Evolutionary conservation across 2,888 invertebrate genomes (phyloP).

Genomic region (Caenorhabditis afra): DNA sequence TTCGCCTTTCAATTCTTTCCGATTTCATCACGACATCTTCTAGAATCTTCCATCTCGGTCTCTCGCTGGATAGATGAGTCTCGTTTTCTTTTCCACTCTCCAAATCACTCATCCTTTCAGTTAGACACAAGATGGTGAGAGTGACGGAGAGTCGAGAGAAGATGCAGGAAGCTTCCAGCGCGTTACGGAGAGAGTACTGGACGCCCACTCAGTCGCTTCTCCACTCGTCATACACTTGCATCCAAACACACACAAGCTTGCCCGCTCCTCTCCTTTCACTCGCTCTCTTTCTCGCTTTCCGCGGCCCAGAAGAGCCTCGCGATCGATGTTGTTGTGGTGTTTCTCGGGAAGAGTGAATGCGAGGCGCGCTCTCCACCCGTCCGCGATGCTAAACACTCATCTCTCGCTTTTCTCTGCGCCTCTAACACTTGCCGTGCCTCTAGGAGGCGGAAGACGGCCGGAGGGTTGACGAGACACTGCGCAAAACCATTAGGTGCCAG

Average conservation of each 20-base stretch:
- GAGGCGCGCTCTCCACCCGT: constrained; percentile 9
- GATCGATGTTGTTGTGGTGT: constrained; percentile 48
- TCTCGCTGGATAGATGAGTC: too few relatives aligned
- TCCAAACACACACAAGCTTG: constrained; percentile 11
- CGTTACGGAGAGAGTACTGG: constrained; percentile 13
- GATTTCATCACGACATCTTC: neutral
- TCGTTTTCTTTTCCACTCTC: constrained; percentile 2
- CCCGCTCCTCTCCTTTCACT: constrained; percentile 1
- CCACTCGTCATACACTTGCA: constrained; percentile 14
- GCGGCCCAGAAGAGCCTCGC: constrained; percentile 8
- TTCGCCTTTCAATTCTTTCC: neutral
- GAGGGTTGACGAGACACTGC: constrained; percentile 8
- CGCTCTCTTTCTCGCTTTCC: constrained; percentile 16
- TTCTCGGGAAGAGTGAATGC: constrained; percentile 15
- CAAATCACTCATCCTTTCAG: constrained; percentile 5
- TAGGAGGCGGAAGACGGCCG: constrained; percentile 26
- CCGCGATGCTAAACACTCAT: constrained; percentile 42
- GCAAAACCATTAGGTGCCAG: neutral
- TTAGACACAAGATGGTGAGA: neutral
- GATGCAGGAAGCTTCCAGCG: constrained; percentile 23
- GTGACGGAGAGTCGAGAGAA: constrained; percentile 18
- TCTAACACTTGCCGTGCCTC: constrained; percentile 9
- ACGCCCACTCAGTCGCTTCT: constrained; percentile 45
- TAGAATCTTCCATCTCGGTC: neutral
- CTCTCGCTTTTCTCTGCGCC: constrained; percentile 32